Evolutionary conservation across 92 coral and sea anemone species (phyloP), one percentile per base, ranked within the genome.

Genomic region (Paramuricea clavata): DNA sequence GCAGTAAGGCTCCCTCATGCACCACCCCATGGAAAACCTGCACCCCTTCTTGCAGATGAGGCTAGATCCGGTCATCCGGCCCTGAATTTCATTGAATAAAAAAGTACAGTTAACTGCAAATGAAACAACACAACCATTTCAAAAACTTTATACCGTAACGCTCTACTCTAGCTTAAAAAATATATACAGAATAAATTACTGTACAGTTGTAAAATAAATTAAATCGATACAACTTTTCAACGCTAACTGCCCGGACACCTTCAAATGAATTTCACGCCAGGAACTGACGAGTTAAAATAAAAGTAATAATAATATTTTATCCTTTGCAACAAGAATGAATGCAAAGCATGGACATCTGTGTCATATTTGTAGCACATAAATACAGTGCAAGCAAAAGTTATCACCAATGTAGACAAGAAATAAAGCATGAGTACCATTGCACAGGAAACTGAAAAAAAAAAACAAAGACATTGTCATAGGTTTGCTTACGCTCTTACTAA

Each of bases 221-320:
- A 54, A 21, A 54, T 6, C 54, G 13, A 27, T 19, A 19, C 3
- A 6, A 33, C 41, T 13, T 27, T 28, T 65, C 19, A 28, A 65
- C 16, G 39, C 72, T 33, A 65, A 19, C 62, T 11, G 39, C 21
- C 11, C 35, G 17, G 1, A 65, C 2, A 65, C 12, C 78, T 16
- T 49, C 59, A 79, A 35, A 79, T 79, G 33, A 54, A 79, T 44
- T 67, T 59, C 2, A 79, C 31, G 22, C 84, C 73, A 9, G 42
- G 52, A 12, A 79, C 73, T 16, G 84, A 79, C 32, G 49, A 60
- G 6, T 79, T 92, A 78, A 91, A 88, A 73, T 97, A 91, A 83
- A 87, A 97, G 73, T 87, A 97, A 72, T 94, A 94, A 77, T 94
- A 94, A 73, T 89, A 94, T 79, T 90, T 92, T 12, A 94, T 34